Base-by-base conservation (phyloP, 2,797 vertebrate species). In the Micromesistius poutassou region DNA sequence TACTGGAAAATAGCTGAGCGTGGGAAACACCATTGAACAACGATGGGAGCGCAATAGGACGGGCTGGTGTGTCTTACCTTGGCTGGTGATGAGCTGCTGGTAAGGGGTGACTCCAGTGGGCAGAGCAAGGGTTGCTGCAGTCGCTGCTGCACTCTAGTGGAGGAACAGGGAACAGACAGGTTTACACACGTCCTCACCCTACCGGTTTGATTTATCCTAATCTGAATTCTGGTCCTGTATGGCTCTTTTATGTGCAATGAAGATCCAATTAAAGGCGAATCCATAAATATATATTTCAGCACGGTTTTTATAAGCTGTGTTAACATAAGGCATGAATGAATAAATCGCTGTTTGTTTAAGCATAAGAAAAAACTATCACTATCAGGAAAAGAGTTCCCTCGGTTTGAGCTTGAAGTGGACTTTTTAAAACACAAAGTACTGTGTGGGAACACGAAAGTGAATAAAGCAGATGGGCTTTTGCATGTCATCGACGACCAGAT, bases 61-160 rank as follows among this genome's bases (percentile, higher is more conserved):
- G 7, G 3, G 72, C 7, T 31, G 14, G 46, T 14, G 38, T 30
- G 22, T 31, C 74, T 90, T 91, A 98, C 97, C 98, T 93, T 97
- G 96, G 92, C 94, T 96, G 79, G 97, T 98, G 89, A 99, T 82
- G 85, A 99, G 92, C 89, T 98, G 97, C 84, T 96, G 97, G 91
- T 98, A 97, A 30, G 96, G 96, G 82, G 95, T 93, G 86, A 99
- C 96, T 1, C 98, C 98, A 75, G 97, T 95, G 22, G 97, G 97
- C 78, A 99, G 91, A 71, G 98, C 98, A 81, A 99, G 93, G 0
- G 98, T 98, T 82, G 98, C 97, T 77, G 98, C 97, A 5, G 98
- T 96, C 30, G 98, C 97, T 88, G 98, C 97, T 89, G 97, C 97
- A 92, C 97, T 99, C 98, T 99, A 91, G 73, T 80, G 85, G 86